Evolutionary conservation across 2,888 invertebrate genomes (phyloP).

Genomic region (Biston stratarius): DNA sequence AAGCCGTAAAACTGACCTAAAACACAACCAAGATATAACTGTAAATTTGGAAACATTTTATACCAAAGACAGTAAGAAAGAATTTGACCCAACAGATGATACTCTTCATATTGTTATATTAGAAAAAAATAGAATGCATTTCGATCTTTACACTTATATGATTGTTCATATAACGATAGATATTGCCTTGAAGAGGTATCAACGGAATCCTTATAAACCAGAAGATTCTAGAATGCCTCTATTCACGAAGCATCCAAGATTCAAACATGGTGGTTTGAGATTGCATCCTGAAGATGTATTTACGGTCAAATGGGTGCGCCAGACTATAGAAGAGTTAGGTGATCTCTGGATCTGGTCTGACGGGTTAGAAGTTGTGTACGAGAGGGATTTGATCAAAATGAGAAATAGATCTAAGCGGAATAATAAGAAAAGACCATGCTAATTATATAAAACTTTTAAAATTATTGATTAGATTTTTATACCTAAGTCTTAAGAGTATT

Average conservation of each 20-base stretch:
- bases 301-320: constrained; percentile 14
- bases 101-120: not conserved
- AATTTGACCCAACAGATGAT: constrained; percentile 7
- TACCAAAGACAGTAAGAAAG: constrained; percentile 2
- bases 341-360: constrained; percentile 12
- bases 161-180: constrained; percentile 1
- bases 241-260: constrained; percentile 8
- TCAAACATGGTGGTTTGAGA: constrained; percentile 18
- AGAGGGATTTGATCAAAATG: constrained; percentile 16
- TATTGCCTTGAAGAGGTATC: constrained; percentile 9
- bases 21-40: not conserved
- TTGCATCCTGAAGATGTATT: constrained; percentile 19
- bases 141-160: constrained; percentile 16
- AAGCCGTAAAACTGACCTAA: constrained; percentile 3
- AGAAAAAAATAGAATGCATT: constrained; percentile 5
- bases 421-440: constrained; percentile 4
- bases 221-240: not conserved
- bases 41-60: not conserved
- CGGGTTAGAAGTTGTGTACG: constrained; percentile 6
- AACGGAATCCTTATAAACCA: not conserved
- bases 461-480: too few relatives aligned
- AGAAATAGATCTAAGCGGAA: constrained; percentile 5
- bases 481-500: too few relatives aligned
- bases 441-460: too few relatives aligned
- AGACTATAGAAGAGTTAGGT: constrained; percentile 5